Evolutionary conservation across 1,140 invertebrate species (phyloP), one percentile per base, ranked within the genome.

Genomic region (Ctenoplectra terminalis): DNA sequence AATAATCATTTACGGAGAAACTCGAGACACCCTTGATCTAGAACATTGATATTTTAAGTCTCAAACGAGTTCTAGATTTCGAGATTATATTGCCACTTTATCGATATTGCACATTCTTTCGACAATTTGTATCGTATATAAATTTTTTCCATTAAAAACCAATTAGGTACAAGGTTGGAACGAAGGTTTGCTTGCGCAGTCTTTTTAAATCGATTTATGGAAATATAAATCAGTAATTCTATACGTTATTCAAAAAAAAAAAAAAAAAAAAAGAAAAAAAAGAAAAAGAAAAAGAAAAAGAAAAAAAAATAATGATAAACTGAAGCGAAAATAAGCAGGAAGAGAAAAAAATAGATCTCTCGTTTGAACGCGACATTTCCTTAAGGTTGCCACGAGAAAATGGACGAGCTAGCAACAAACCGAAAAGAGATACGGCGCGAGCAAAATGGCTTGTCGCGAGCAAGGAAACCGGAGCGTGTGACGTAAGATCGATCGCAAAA

Each of bases 401-500:
- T 17, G n/a, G 17, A 20, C 46, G 6, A 15, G 5, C 26, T 46
- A 23, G 52, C 26, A 48, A 60, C 54, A n/a, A 34, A 29, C 40
- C 29, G 11, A 23, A 63, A 48, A 60, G 26, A 64, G 31, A 63
- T n/a, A 52, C 34, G 60, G 52, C 37, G 26, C 26, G 70, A 56
- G 15, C 50, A 6, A 20, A 34, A 26, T 13, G n/a, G 23, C 15
- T 40, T 43, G 70, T 63, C 58, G 43, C 11, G 29, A 11, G 61
- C 48, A 11, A 69, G 20, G 29, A 60, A 78, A 78, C 29, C 64
- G 43, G 40, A 48, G n/a, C 50, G 26, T 46, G 63, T 77, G 52
- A 71, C 66, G 75, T 48, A 78, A 66, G 48, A 31, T 56, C 13
- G 61, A 76, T 76, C 34, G 37, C 34, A 76, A 76, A 76, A 76